phyloP scores from a whole-genome alignment of 2,113 vertebrate genomes.

The Alectura lathami region DNA sequence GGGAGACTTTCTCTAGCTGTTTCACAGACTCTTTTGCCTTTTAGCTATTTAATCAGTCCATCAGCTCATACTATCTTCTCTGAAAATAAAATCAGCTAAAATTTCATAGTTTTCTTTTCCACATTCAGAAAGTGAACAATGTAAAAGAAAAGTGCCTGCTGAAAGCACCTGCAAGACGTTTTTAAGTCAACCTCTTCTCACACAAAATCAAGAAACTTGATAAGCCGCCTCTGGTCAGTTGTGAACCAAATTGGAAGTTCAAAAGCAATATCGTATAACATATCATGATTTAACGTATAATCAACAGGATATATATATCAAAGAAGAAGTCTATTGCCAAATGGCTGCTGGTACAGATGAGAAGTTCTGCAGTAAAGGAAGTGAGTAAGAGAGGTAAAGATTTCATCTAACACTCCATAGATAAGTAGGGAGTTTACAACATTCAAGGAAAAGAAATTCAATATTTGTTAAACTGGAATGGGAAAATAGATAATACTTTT shows the following conservation, averaged over 20 bases:
- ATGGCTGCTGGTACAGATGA: not conserved
- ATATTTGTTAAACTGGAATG: not conserved
- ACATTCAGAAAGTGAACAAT: not conserved
- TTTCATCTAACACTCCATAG: not conserved
- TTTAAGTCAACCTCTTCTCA: not conserved
- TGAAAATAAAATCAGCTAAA: not conserved
- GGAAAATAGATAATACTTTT: not conserved
- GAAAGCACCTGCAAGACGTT: not conserved
- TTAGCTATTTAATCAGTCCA: not conserved
- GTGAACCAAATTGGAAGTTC: not conserved
- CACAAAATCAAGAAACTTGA: not conserved
- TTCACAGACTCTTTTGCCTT: not conserved
- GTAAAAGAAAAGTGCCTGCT: not conserved
- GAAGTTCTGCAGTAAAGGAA: not conserved
- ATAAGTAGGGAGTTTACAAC: not conserved
- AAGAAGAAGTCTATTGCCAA: not conserved
- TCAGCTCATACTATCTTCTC: not conserved
- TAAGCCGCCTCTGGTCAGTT: not conserved
- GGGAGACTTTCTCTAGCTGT: not conserved
- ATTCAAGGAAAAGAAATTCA: not conserved
- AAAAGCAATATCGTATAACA: not conserved
- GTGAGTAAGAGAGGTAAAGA: not conserved
- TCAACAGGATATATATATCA: not conserved
- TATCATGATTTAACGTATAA: not conserved
- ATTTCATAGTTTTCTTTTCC: not conserved